Base-by-base conservation (phyloP, 92 coral and sea anemone genomes). In the Ricordea florida region DNA sequence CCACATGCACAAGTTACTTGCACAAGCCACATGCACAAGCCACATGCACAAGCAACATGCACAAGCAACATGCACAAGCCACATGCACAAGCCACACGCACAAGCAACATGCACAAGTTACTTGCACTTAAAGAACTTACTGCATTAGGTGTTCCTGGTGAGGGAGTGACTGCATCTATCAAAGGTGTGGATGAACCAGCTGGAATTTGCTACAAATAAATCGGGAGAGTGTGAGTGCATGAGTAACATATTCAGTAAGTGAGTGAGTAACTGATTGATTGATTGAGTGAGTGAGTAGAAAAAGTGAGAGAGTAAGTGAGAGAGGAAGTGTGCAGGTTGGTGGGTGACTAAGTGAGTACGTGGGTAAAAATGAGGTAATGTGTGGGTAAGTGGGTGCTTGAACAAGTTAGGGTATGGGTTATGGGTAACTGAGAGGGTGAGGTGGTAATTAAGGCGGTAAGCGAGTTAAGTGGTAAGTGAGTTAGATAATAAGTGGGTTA, bases 121-220 rank as follows among this genome's bases (percentile, higher is more conserved):
- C 2, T 24, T 32, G 13, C 28, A 20, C 10, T 29, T 6, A 41
- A 16, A 8, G 22, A 22, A 49, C 98, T 29, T 76, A 94, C 98
- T 71, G 98, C 94, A 45, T 94, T 94, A 11, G 93, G 97, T 33
- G 98, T 89, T 13, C 97, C 98, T 35, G 97, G 93, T 18, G 94
- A 89, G 37, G 98, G 93, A 10, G 97, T 91, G 5, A 94, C 98
- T 38, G 97, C 97, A 76, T 94, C 98, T 46, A 94, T 94, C 55
- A 94, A 63, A 1, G 98, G 98, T 13, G 98, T 94, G 10, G 98
- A 92, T 0, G 97, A 92, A 59, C 77, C 86, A 59, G 92, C 74
- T 15, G 57, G 11, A 16, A 57, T 38, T 52, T 69, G 76, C 79
- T 72, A 41, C 5, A 57, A 27, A 15, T 5, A 0, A 27, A 5